Base-by-base conservation (phyloP, 2,797 vertebrate genomes). In the Malurus splendens region DNA sequence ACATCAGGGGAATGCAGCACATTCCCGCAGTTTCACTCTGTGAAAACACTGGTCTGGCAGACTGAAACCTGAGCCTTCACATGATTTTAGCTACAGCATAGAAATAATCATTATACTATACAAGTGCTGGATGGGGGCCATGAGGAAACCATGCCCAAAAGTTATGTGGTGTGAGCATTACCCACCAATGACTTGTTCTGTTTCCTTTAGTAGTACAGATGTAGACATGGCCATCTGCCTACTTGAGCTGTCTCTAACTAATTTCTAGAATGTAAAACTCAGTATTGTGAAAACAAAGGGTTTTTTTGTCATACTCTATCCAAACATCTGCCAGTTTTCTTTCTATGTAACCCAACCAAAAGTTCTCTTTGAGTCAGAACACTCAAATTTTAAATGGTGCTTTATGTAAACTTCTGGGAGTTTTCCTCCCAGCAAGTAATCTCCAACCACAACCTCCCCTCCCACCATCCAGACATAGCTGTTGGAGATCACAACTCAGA, bases 261-360 rank as follows among this genome's bases (percentile, higher is more conserved):
- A 84, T 83, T 84, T 84, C 67, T 28, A 33, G 59, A 62, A 61
- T 55, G 78, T 87, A 72, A 86, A 81, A 82, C n/a, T 66, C 55
- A 72, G 9, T 45, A 66, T 18, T 8, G 10, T 55, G 52, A 56
- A 73, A 90, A 81, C 32, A 92, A 86, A 14, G 12, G 8, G 1
- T 0, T 0, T 12, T 55, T 78, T 89, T 65, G 19, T 73, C 36
- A 20, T 30, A n/a, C 8, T 55, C 7, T 48, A 9, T 16, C 23
- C 38, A 75, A 89, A 93, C 4, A 55, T 30, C 39, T 77, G 60
- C 32, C 25, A 32, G 51, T 72, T 82, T 85, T 85, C 76, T 76
- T 9, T 19, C 73, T 54, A 3, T 38, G 4, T 62, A 88, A 66
- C 30, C 7, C 54, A 48, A 14, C 13, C 0, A 2, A 88, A 88